Evolutionary conservation across 2,797 vertebrate species (phyloP).

Genomic region (Euthynnus affinis): DNA sequence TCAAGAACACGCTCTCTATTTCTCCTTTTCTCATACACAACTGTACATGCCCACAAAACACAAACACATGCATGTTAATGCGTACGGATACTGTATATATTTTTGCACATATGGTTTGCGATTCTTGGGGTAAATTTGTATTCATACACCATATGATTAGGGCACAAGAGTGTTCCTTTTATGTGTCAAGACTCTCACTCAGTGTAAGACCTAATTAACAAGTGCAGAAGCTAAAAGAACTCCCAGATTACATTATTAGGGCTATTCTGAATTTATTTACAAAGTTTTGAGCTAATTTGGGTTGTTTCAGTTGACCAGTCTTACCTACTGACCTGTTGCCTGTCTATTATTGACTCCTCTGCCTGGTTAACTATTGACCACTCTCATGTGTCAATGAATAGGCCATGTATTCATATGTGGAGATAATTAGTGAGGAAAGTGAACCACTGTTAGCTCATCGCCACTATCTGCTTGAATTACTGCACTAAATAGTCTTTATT

Average conservation of each 20-base stretch:
- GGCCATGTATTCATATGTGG: slow-evolving; percentile 64
- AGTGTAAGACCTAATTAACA: slow-evolving; percentile 48
- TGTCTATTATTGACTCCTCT: slow-evolving; percentile 60
- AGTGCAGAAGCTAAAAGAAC: slow-evolving; percentile 28
- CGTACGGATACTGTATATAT: not conserved
- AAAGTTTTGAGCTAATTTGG: slow-evolving; percentile 54
- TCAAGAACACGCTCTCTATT: slow-evolving; percentile 9
- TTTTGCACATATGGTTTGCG: slow-evolving; percentile 19
- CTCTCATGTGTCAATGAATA: slow-evolving; percentile 67
- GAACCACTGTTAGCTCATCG: slow-evolving; percentile 39
- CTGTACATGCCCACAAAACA: not conserved
- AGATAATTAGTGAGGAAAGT: slow-evolving; percentile 61
- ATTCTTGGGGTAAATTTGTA: slow-evolving; percentile 11
- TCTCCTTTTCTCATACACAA: not conserved
- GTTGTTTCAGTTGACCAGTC: slow-evolving; percentile 57
- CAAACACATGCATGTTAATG: slow-evolving; percentile 14
- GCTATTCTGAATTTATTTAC: slow-evolving; percentile 37
- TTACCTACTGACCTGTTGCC: slow-evolving; percentile 40
- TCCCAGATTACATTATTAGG: slow-evolving; percentile 37
- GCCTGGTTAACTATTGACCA: slow-evolving; percentile 47
- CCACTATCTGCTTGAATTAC: slow-evolving; percentile 30
- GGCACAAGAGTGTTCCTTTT: slow-evolving; percentile 21
- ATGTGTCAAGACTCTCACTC: not conserved
- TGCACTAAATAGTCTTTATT: slow-evolving; percentile 25
- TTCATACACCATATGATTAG: not conserved